Conservation (phyloP, 1,140 invertebrate genomes). For the Brachionus paranguensis region DNA sequence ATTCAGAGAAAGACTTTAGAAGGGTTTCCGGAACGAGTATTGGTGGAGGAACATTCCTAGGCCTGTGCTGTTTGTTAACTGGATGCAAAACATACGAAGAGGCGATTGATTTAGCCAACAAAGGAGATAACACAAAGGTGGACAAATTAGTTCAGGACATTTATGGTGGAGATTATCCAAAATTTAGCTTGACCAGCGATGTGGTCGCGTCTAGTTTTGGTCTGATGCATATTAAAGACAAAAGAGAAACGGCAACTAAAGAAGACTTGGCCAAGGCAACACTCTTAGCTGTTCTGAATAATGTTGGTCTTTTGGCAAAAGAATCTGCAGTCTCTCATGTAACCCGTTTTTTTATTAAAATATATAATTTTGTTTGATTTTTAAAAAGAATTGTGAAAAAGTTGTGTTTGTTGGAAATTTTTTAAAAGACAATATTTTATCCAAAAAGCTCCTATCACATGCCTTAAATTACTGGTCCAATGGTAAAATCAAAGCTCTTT, state of each 20-base stretch:
- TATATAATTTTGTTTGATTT: not conserved
- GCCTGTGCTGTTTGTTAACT: constrained; percentile 87
- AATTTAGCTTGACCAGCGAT: constrained; percentile 82
- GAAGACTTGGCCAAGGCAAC: constrained; percentile 90
- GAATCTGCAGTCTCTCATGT: constrained; percentile 91
- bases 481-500: constrained; percentile 86
- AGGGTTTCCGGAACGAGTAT: constrained; percentile 92
- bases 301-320: constrained; percentile 93
- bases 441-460: constrained; percentile 90
- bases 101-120: constrained; percentile 83
- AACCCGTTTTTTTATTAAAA: constrained; percentile 40
- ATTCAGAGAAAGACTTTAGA: constrained; percentile 78
- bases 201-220: constrained; percentile 86
- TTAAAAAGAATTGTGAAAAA: constrained; percentile 60
- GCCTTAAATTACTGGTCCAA: constrained; percentile 99
- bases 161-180: constrained; percentile 89
- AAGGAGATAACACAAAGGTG: constrained; percentile 84
- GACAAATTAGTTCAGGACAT: constrained; percentile 95
- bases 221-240: constrained; percentile 84
- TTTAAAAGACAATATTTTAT: constrained; percentile 88
- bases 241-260: constrained; percentile 68
- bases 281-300: constrained; percentile 96
- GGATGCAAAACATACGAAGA: constrained; percentile 95
- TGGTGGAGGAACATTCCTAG: constrained; percentile 93
- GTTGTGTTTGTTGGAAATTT: constrained; percentile 98